Evolutionary conservation across 2,113 vertebrate genomes (phyloP).

Genomic region (Cranoglanis bouderius): DNA sequence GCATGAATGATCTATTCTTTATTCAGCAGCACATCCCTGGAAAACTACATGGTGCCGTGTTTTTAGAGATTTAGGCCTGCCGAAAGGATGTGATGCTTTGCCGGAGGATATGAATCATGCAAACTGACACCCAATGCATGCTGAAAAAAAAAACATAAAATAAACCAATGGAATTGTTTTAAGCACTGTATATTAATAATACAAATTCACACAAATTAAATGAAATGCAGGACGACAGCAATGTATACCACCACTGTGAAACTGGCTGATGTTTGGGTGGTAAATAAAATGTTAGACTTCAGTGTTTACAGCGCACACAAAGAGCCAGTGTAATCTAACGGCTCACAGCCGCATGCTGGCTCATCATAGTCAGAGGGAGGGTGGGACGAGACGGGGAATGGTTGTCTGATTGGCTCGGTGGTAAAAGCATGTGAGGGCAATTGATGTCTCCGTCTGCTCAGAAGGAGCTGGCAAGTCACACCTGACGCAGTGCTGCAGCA

Average conservation of each 20-base stretch:
- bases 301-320: slow-evolving; percentile 43
- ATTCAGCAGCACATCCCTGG: background rate
- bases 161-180: background rate
- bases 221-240: background rate
- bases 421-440: slow-evolving; percentile 46
- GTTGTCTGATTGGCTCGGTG: slow-evolving; percentile 49
- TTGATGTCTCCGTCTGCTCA: slow-evolving; percentile 52
- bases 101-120: slow-evolving; percentile 25
- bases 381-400: background rate
- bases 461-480: slow-evolving; percentile 51
- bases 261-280: slow-evolving; percentile 9
- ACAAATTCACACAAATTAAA: slow-evolving; percentile 7
- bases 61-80: background rate
- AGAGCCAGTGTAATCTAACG: slow-evolving; percentile 41
- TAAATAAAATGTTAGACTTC: slow-evolving; percentile 43
- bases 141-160: background rate
- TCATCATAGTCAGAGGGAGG: slow-evolving; percentile 10
- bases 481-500: slow-evolving; percentile 66
- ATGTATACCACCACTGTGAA: background rate
- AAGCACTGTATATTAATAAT: background rate
- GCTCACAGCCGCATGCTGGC: slow-evolving; percentile 36
- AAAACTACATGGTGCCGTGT: background rate
- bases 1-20: background rate
- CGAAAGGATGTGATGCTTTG: background rate
- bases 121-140: background rate